Evolutionary conservation across 2,888 invertebrate genomes (phyloP).

Genomic region (Agapostemon virescens): DNA sequence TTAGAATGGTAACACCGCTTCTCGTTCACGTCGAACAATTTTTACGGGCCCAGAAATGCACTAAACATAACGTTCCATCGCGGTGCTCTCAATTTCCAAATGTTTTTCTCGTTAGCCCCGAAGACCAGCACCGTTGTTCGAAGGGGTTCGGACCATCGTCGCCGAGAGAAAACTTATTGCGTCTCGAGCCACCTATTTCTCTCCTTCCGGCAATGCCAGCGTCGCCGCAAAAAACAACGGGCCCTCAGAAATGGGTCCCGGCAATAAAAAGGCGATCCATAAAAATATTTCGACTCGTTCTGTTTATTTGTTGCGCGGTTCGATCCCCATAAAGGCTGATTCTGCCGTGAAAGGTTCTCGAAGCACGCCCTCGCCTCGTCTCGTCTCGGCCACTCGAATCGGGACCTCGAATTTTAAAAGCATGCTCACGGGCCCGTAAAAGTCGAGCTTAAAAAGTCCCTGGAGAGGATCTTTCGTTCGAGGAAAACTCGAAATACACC

Average conservation of each 20-base stretch:
- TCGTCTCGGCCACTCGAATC: neutral
- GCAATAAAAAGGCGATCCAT: constrained; percentile 42
- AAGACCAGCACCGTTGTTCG: neutral
- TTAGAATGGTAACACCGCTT: neutral
- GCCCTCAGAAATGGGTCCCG: neutral
- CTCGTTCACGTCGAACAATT: neutral
- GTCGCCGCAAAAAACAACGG: constrained; percentile 17
- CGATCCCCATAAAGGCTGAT: constrained; percentile 10
- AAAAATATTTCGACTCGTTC: constrained; percentile 48
- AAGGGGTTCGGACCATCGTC: neutral
- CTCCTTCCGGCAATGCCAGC: neutral
- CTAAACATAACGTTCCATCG: neutral
- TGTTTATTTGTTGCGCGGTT: constrained; percentile 24
- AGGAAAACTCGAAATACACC: neutral
- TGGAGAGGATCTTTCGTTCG: constrained; percentile 8
- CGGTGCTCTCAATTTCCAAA: neutral
- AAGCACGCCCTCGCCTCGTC: constrained; percentile 10
- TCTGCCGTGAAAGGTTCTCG: constrained; percentile 4
- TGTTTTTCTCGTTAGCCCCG: neutral
- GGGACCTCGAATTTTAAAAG: constrained; percentile 49
- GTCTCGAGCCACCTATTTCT: constrained; percentile 9
- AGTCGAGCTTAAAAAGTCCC: constrained; percentile 58
- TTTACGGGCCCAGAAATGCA: neutral
- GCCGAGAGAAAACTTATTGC: neutral
- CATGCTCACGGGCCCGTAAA: constrained; percentile 58